phyloP scores from a whole-genome alignment of 1,140 invertebrate genomes.

The Drosophila ficusphila region DNA sequence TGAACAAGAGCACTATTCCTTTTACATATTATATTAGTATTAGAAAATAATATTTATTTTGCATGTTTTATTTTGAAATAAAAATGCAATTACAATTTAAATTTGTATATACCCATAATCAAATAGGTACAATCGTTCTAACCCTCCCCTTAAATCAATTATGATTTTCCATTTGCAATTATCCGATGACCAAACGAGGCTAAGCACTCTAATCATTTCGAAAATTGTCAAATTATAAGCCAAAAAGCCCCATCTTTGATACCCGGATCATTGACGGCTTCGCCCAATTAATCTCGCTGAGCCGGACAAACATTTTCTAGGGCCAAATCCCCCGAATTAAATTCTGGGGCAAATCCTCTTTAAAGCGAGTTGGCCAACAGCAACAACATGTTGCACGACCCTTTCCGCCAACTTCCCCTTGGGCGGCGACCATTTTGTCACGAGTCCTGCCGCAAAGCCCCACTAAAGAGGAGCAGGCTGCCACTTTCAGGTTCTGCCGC shows the following conservation, averaged over 20 bases:
- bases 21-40: too few relatives aligned
- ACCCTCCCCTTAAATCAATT: not conserved
- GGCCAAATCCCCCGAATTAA: constrained; percentile 32
- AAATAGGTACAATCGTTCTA: too few relatives aligned
- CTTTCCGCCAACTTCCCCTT: not conserved
- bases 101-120: not conserved
- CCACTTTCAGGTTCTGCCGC: constrained; percentile 68
- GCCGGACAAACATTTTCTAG: not conserved
- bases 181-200: not conserved
- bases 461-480: constrained; percentile 47
- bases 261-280: constrained; percentile 6
- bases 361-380: constrained; percentile 31
- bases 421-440: constrained; percentile 39
- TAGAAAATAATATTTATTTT: too few relatives aligned
- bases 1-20: too few relatives aligned
- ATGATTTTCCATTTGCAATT: not conserved
- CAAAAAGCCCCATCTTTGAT: constrained; percentile 1
- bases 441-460: constrained; percentile 48
- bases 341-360: constrained; percentile 36
- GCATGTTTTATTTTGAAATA: too few relatives aligned
- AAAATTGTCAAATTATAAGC: constrained; percentile 11
- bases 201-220: not conserved
- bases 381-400: constrained; percentile 65
- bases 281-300: constrained; percentile 28
- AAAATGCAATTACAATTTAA: too few relatives aligned